Base-by-base conservation (phyloP, 53 echinoderm and acorn worm species). In the Apostichopus leukothele region DNA sequence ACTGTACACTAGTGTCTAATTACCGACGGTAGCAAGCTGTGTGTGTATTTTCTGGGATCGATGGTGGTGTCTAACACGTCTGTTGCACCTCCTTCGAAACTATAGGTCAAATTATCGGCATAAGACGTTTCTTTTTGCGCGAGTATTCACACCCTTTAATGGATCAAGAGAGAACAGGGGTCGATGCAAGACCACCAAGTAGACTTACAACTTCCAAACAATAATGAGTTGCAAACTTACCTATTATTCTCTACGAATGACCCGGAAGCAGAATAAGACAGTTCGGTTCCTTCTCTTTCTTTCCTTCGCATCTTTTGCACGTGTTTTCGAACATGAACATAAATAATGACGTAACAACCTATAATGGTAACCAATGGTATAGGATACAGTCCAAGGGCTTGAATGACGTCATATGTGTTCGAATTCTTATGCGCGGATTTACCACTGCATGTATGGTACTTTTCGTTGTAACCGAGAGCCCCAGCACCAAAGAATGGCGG, bases 331-430 rank as follows among this genome's bases (percentile, higher is more conserved):
- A 93, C 88, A 63, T 93, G 91, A 16, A 88, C 50, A 67, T 89
- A 93, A 68, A 93, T 91, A 76, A 75, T 91, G 66, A 90, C 66
- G 71, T 91, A 93, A 74, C 88, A 93, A 53, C 79, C 76, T 23
- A 93, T 84, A 67, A 93, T 93, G 88, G 91, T 84, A 73, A 91
- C 52, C 5, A 93, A 85, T 0, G 93, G 89, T n/a, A 93, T 88
- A 14, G 93, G 91, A 59, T 91, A 90, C 18, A 85, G 76, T 16
- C 91, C 92, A 2, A 86, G 61, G 13, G 91, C 88, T 53, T 91
- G 86, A 1, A 90, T 90, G 25, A 89, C 60, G 53, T 90, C 95
- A 76, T 88, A 91, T 1, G 89, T 91, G 75, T 89, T 87, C 5
- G 92, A 89, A 18, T 76, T 66, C 19, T 25, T 5, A 21, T 86